Conservation (phyloP, 2,797 vertebrate species). For the Lindbergichthys nudifrons region DNA sequence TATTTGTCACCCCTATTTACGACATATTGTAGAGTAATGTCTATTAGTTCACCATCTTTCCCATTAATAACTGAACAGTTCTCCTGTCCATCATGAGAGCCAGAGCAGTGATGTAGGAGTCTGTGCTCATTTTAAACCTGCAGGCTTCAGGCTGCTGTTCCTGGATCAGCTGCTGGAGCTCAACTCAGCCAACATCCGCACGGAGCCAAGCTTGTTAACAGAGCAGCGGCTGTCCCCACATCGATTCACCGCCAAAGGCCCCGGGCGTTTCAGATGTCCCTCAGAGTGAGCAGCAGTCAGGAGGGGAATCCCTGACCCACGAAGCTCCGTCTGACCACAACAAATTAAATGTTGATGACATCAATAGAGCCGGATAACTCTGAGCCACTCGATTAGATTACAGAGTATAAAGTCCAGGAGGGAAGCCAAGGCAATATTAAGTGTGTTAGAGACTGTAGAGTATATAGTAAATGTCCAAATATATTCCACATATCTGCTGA, state of each 20-base stretch:
- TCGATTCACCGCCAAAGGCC: slow-evolving; percentile 30
- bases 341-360: slow-evolving; percentile 12
- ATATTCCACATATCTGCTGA: not conserved
- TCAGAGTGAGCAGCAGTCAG: not conserved
- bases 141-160: slow-evolving; percentile 12
- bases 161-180: slow-evolving; percentile 24
- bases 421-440: not conserved
- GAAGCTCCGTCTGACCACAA: too few relatives aligned
- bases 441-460: not conserved
- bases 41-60: not conserved
- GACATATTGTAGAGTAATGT: not conserved
- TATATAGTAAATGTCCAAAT: not conserved
- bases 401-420: not conserved
- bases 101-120: slow-evolving; percentile 4
- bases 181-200: slow-evolving; percentile 19
- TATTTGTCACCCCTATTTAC: not conserved
- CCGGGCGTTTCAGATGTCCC: slow-evolving; percentile 14
- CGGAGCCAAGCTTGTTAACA: slow-evolving; percentile 19
- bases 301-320: slow-evolving; percentile 21
- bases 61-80: not conserved
- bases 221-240: slow-evolving; percentile 27
- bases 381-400: not conserved
- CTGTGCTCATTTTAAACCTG: slow-evolving; percentile 19
- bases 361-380: not conserved
- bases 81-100: not conserved